Evolutionary conservation across 2,113 vertebrate genomes (phyloP), one percentile per base, ranked within the genome.

Genomic region (Callionymus lyra): DNA sequence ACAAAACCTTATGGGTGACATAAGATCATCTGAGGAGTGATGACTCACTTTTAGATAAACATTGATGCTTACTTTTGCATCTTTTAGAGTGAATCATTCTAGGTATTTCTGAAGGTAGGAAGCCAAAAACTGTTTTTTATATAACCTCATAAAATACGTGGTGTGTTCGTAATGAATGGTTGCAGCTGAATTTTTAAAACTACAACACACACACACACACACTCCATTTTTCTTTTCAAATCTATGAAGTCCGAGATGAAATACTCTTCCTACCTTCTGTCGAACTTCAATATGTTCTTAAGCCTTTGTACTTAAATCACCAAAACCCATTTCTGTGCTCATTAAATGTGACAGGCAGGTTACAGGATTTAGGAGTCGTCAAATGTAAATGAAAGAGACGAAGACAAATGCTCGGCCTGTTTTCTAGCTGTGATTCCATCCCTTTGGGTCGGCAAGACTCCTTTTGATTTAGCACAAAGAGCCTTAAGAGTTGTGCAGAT

Each of bases 321-420:
- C 42, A 36, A 61, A 48, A 71, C 49, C 21, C 18, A 13, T 50
- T 56, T 53, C 47, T 62, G 51, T 45, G 50, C 41, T 63, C 44
- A n/a, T 51, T 50, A 56, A 53, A 64, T 59, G 44, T 61, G 54
- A 50, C 42, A 48, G 56, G 55, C 53, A 62, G 51, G 49, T 73
- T 59, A 53, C 37, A 50, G 54, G 47, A 65, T 72, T 66, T 56
- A 52, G 35, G 21, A 63, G 44, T 37, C 50, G 59, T 70, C 38
- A 43, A 33, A 44, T 72, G 42, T 74, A 68, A 77, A 70, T 72
- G 64, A 57, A 51, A 39, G 51, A 57, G 68, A 31, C 40, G 58
- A 52, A 59, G 59, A 72, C 53, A 61, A 52, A 65, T 65, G 53
- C 36, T 44, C 53, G 35, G 12, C 12, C 19, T 47, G 43, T 31